Base-by-base conservation (phyloP, 2,797 vertebrate species). In the Thalassophryne amazonica region DNA sequence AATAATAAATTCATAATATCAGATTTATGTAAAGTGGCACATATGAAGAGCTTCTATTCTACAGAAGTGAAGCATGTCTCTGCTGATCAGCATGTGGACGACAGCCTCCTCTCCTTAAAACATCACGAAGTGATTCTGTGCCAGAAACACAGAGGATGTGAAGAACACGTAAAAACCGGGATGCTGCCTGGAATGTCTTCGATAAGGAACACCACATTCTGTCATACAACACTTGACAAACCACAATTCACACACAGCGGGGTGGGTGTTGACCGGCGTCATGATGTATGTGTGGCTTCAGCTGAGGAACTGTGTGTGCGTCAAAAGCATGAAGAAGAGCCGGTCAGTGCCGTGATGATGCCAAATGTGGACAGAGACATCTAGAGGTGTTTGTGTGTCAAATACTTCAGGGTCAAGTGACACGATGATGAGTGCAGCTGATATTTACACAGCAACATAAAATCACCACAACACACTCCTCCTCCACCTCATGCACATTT, bases 171-270 rank as follows among this genome's bases (percentile, higher is more conserved):
- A 55, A 57, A 54, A 55, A 57, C 46, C 36, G 21, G 70, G 45
- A 69, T 20, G 17, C 29, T 25, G 39, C 50, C 27, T 49, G 41
- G 22, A 45, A 31, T 37, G 3, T 40, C 39, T 73, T 70, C 79
- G 63, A 79, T n/a, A n/a, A n/a, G n/a, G n/a, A n/a, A n/a, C n/a
- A 15, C 46, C 10, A 13, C 64, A 49, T 62, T 67, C 42, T 67
- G 73, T 73, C 80, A 73, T 57, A 67, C 61, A 73, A 65, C n/a
- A 20, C 73, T 71, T 63, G 49, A 60, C 58, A 47, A 42, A 46
- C 43, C 49, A 34, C 50, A 41, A 56, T 60, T 56, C 43, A 31
- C 24, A 55, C 45, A 46, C 39, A 41, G 16, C 2, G 32, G 8
- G 16, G 36, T 36, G 51, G 49, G 32, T 49, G 39, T 11, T 69